Base-by-base conservation (phyloP, 2,113 vertebrate genomes). In the Cyprinodon tularosa region DNA sequence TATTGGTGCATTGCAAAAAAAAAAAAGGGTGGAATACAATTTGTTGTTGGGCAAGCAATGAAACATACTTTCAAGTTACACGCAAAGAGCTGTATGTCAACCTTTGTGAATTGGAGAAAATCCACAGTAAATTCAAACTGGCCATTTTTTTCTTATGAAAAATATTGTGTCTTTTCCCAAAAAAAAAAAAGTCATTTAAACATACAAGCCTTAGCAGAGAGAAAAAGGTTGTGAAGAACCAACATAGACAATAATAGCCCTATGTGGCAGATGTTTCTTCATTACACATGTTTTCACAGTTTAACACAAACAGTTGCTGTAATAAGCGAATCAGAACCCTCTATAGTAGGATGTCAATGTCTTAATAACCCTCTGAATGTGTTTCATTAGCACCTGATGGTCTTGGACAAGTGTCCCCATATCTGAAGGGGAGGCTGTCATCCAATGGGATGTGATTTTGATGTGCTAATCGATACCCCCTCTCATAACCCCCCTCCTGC, bases 311-410 rank as follows among this genome's bases (percentile, higher is more conserved):
- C 86, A 79, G 71, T 40, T 36, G 72, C 73, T 83, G 85, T 93
- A 90, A 94, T 94, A 91, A 92, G 93, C 93, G 81, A 77, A 77
- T 89, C 80, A 87, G 77, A 50, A 71, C 70, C 76, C 80, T 78
- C 78, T 86, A 81, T 86, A 68, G 74, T 74, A 80, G 82, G 88
- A 57, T 89, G 88, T 92, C 84, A 84, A 74, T 88, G 86, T 91
- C 86, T 93, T 93, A 94, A 94, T 93, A 90, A 90, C 87, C 88
- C 86, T 84, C 86, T 89, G 78, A 69, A 88, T 81, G 82, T 92
- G 89, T 94, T 86, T 92, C 93, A 94, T 94, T 94, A 94, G 88
- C 84, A 90, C 77, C 79, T 82, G 76, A 89, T 82, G 85, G 68
- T 77, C 62, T 78, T 84, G 90, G 87, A 92, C 92, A 90, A 90